Base-by-base conservation (phyloP, 23 tunicate species). In the Ciona savignyi region DNA sequence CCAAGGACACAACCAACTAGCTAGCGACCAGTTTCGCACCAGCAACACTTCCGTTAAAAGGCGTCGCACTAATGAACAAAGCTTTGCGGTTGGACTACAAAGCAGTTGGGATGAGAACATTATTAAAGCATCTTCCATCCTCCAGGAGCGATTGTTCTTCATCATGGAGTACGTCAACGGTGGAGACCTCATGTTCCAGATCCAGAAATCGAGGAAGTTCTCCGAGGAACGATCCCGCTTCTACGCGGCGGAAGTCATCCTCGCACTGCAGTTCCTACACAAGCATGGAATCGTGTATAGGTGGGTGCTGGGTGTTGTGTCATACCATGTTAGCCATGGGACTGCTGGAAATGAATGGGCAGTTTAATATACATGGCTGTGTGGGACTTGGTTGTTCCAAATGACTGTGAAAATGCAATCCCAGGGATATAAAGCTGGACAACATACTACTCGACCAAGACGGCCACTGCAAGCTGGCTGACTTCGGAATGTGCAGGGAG, bases 401-500 rank as follows among this genome's bases (percentile, higher is more conserved):
- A n/a, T n/a, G n/a, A n/a, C n/a, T n/a, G n/a, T n/a, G n/a, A n/a
- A n/a, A n/a, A n/a, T 62, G 15, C 2, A 19, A 31, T 71, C 29
- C 2, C 84, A 88, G 97, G 32, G 97, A 90, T 81, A 71, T 90
- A 76, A 90, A 90, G 65, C 77, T 90, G 27, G 97, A 90, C 81
- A 90, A 90, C 74, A 83, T 90, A 25, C 64, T 90, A 33, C 82
- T 90, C 25, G 97, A 90, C 68, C 72, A 79, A 61, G 77, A 83
- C 23, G 97, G 97, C 28, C 97, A 90, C 70, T 90, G 97, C 74
- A 90, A 90, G 32, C 75, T 90, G 25, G 97, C 97, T 1, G 97
- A 90, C 70, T 90, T 90, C 61, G 97, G 97, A 4, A 90, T 90
- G 97, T 90, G 97, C 42, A 78, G 87, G 51, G 97, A 90, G 63